Percentiles rank a stretch among this genome's conserved stretches.
These are phyloP conservation scores for Xiphophorus couchianus DNA, from an alignment of 2,113 vertebrate species.

Conservation along the genomic window DNA sequence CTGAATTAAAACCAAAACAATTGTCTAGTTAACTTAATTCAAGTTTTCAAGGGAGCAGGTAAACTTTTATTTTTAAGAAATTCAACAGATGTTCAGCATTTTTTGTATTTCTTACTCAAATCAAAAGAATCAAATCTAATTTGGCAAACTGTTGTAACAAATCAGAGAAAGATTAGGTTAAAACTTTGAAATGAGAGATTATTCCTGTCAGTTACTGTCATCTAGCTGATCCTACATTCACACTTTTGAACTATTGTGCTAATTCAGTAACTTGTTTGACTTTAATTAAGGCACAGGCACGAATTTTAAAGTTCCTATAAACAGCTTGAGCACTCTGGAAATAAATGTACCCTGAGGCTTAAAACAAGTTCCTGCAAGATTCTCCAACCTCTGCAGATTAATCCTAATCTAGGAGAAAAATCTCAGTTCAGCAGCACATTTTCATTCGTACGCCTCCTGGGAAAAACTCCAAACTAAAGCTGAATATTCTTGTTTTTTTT, in stretches of 20 bases:
- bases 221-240: too few relatives aligned
- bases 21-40: too few relatives aligned
- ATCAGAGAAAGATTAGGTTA: too few relatives aligned
- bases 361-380: neutral
- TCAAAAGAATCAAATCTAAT: neutral
- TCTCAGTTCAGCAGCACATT: neutral
- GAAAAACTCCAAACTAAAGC: neutral
- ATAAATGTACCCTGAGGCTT: neutral
- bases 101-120: neutral
- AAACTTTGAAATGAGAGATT: neutral
- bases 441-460: neutral
- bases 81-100: neutral
- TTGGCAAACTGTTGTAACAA: neutral
- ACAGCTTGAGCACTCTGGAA: neutral
- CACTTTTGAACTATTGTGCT: too few relatives aligned
- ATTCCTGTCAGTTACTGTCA: neutral
- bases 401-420: neutral
- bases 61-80: neutral
- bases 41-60: too few relatives aligned
- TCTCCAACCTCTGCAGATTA: neutral
- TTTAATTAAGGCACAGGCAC: neutral
- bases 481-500: neutral
- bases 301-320: neutral
- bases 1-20: too few relatives aligned
- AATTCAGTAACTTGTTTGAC: too few relatives aligned